A percentile compares a stretch with the other conserved stretches of the same genome.
These are phyloP conservation scores for Neopelma chrysocephalum DNA, from an alignment of 2,797 vertebrate genomes.

Conservation along the genomic window DNA sequence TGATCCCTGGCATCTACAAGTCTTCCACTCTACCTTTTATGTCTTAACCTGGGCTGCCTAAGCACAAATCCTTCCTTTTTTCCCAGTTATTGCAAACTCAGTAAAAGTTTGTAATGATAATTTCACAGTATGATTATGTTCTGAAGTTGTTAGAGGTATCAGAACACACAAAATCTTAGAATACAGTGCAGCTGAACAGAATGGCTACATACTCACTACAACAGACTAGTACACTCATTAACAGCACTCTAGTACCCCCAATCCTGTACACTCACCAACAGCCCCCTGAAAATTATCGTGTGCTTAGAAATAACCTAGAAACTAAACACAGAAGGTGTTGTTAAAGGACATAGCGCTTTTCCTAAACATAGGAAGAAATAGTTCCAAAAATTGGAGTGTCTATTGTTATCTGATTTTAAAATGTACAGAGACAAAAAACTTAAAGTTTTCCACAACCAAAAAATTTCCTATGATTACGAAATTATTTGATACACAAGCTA, in stretches of 20 bases:
- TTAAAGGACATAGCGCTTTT: background rate
- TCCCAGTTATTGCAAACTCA: background rate
- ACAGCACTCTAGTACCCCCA: background rate
- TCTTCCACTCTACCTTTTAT: background rate
- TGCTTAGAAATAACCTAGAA: background rate
- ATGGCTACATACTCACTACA: background rate
- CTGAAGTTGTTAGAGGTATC: background rate
- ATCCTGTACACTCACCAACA: background rate
- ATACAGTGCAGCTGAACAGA: background rate
- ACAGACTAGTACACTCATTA: background rate
- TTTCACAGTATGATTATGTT: background rate
- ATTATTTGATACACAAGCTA: background rate
- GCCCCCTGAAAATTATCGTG: background rate
- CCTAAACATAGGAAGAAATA: background rate
- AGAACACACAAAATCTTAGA: background rate
- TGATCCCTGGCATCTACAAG: background rate
- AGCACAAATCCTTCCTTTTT: background rate
- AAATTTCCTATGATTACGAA: background rate
- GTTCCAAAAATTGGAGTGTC: background rate
- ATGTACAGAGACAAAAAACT: background rate
- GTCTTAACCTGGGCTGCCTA: background rate
- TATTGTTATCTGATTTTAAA: background rate
- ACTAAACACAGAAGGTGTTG: accelerated
- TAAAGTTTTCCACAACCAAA: background rate
- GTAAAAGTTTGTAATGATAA: background rate